These are phyloP conservation scores for Fragum sueziense DNA, from an alignment of 2,888 invertebrate genomes.

Conservation along the genomic window DNA sequence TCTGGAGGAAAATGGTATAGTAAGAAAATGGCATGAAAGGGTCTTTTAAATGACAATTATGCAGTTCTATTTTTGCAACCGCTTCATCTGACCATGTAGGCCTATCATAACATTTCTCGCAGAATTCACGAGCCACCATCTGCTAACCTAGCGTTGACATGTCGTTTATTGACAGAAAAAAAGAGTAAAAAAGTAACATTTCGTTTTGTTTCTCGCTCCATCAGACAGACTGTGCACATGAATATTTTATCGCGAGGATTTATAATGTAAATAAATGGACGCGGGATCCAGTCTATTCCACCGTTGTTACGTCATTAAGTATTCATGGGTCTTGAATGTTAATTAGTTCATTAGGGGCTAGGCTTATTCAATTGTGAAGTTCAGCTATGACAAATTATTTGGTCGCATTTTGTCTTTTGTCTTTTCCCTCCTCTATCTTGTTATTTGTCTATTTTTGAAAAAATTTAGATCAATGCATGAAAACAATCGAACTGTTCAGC, in stretches of 20 bases:
- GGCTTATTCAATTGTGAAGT: slow-evolving; percentile 12
- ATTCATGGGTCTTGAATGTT: slow-evolving; percentile 49
- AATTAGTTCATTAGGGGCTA: slow-evolving; percentile 49
- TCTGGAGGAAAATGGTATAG: no score
- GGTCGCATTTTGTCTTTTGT: slow-evolving; percentile 5
- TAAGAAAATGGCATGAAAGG: no score
- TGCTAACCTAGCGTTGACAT: no score
- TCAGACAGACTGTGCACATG: slow-evolving; percentile 7
- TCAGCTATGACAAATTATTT: slow-evolving; percentile 6
- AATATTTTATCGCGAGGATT: slow-evolving; percentile 6
- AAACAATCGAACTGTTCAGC: no score
- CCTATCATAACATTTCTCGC: no score
- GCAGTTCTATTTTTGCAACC: no score
- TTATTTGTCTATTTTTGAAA: no score
- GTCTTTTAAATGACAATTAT: no score
- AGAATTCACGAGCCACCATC: no score
- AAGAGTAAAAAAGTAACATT: neutral
- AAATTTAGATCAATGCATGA: no score
- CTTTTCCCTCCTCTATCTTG: neutral
- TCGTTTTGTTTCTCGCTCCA: neutral
- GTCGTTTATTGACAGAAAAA: neutral
- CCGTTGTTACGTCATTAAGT: slow-evolving; percentile 43
- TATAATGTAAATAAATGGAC: slow-evolving; percentile 21
- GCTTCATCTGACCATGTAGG: no score
- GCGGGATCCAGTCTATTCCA: slow-evolving; percentile 1